Evolutionary conservation across 2,888 invertebrate genomes (phyloP), one percentile per base, ranked within the genome.

Genomic region (Caenorhabditis sp.): DNA sequence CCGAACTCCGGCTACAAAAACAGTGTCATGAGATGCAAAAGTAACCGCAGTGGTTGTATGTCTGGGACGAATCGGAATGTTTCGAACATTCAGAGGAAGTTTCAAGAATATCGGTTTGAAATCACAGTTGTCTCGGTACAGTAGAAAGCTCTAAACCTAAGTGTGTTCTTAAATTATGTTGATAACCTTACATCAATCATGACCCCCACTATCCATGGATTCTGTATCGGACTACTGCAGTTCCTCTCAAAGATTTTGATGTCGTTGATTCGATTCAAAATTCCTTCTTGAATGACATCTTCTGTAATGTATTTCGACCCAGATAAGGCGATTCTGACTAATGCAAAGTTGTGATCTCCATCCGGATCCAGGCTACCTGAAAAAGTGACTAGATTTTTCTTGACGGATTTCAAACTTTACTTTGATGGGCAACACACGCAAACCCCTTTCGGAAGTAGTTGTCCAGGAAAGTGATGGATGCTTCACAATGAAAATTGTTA

Each of bases 1-100:
- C 88, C 96, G 86, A 1, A 98, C 97, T 2, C 97, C 98, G 47
- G 97, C 98, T 0, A 98, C 96, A 0, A 97, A 96, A 91, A 96
- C 97, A 90, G 96, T 95, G 89, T 95, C 95, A 80, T 95, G 95
- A 41, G 96, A 96, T 89, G 97, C 97, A 85, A 98, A 94, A 94
- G 96, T 96, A 66, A 97, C 95, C 0, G 97, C 96, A 92, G 96
- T 87, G 12, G 89, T 97, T 0, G 96, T 96, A 86, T 95, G 95
- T 90, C 96, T 95, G 94, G 97, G 96, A 93, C 95, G 96, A 0
- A 90, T 89, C 16, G 90, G 90, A 56, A 90, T 89, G 72, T 90
- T 90, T 22, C 90, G 74, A 10, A 90, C 86, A 58, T 90, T 90
- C n/a, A 66, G 61, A 0, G 90, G 90, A 35, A 90, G 77, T 51